A percentile compares a stretch with the other conserved stretches of the same genome.
Conservation (phyloP, 2,888 invertebrate species). For the Corbicula japonica region DNA sequence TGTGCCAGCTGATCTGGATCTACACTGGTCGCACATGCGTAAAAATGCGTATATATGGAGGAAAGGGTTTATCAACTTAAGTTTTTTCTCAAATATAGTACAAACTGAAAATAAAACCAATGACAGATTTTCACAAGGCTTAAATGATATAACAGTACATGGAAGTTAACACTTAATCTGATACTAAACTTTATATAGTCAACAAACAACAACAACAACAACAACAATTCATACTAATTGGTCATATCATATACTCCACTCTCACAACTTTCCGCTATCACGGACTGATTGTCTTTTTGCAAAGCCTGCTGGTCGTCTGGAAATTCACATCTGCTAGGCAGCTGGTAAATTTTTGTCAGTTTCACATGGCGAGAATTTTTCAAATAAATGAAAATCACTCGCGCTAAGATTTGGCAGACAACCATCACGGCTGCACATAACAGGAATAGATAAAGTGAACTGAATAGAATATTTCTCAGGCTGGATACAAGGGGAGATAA, state of each 20-base stretch:
- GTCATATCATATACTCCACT: slow-evolving; percentile 79
- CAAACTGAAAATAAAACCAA: no score
- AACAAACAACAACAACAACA: no score
- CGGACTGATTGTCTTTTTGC: slow-evolving; percentile 74
- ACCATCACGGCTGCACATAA: slow-evolving; percentile 71
- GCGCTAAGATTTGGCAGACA: slow-evolving; percentile 75
- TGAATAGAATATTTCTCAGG: slow-evolving; percentile 71
- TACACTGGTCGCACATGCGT: no score
- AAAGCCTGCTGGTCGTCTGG: slow-evolving; percentile 50
- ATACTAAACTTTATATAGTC: no score
- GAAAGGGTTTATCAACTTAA: no score
- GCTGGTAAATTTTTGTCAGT: slow-evolving; percentile 61
- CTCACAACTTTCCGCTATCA: slow-evolving; percentile 81
- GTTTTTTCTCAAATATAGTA: no score
- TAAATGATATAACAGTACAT: no score
- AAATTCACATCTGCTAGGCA: slow-evolving; percentile 51
- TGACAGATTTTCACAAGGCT: no score
- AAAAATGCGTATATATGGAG: no score
- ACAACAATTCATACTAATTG: no score
- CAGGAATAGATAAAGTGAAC: slow-evolving; percentile 71
- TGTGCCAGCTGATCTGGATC: no score
- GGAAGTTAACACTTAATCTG: no score
- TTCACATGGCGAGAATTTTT: slow-evolving; percentile 72
- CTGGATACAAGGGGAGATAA: slow-evolving; percentile 76
- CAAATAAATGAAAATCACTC: slow-evolving; percentile 75